A percentile compares a stretch with the other conserved stretches of the same genome.
Conservation (phyloP, 2,113 vertebrate species). For the Xiphophorus maculatus region DNA sequence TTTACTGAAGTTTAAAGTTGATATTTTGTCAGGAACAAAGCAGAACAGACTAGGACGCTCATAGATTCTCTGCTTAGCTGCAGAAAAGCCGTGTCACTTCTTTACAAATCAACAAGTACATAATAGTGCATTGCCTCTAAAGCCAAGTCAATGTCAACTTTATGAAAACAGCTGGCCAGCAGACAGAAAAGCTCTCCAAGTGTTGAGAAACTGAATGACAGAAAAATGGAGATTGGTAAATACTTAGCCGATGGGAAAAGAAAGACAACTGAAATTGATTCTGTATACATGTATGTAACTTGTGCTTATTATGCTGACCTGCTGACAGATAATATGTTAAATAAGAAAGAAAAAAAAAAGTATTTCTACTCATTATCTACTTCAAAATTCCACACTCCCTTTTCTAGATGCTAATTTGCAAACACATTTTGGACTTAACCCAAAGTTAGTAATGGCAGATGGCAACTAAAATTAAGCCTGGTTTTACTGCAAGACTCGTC, state of each 20-base stretch:
- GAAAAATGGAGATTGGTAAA: not conserved
- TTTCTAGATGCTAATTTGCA: no score
- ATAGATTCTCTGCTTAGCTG: slow-evolving; percentile 26
- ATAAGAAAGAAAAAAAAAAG: slow-evolving; percentile 39
- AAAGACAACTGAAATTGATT: slow-evolving; percentile 19
- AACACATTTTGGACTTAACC: no score
- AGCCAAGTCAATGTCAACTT: slow-evolving; percentile 30
- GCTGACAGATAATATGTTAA: slow-evolving; percentile 55
- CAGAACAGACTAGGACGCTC: slow-evolving; percentile 31
- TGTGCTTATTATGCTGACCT: slow-evolving; percentile 40
- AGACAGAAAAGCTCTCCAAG: slow-evolving; percentile 7
- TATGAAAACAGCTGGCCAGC: slow-evolving; percentile 30
- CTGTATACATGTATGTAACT: slow-evolving; percentile 21
- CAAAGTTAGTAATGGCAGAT: not conserved
- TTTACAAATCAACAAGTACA: slow-evolving; percentile 45
- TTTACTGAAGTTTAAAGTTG: slow-evolving; percentile 15
- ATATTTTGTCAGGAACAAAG: slow-evolving; percentile 11
- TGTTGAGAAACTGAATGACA: slow-evolving; percentile 2
- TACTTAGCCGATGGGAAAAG: slow-evolving; percentile 21
- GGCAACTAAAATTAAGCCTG: not conserved
- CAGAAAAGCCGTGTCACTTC: slow-evolving; percentile 40
- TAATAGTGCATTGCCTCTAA: slow-evolving; percentile 38
- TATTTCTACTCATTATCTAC: no score
- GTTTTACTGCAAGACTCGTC: not conserved
- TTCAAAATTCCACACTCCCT: no score